phyloP scores from a whole-genome alignment of 1,140 invertebrate species.

The Halesus radiatus region DNA sequence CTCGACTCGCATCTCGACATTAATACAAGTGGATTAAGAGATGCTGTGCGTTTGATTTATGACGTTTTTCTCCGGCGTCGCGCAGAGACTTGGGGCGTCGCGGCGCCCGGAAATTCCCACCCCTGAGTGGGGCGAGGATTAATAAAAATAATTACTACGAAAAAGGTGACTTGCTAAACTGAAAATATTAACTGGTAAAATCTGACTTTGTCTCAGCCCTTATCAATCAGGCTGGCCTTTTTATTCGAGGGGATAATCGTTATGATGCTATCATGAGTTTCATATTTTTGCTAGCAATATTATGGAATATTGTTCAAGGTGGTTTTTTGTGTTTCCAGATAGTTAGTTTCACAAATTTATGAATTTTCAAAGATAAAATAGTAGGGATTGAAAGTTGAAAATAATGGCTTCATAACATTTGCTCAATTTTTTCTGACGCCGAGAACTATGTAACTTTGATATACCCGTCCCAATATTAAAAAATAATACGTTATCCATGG shows the following conservation, averaged over 20 bases:
- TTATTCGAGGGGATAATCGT: neutral
- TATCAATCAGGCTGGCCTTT: constrained; percentile 31
- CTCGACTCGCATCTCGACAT: constrained; percentile 41
- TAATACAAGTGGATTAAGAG: constrained; percentile 55
- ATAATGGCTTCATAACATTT: too few species aligned
- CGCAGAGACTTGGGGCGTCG: constrained; percentile 1
- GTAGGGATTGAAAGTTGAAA: too few species aligned
- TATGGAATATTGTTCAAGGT: too few species aligned
- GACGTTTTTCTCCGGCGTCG: constrained; percentile 38
- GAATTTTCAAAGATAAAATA: too few species aligned
- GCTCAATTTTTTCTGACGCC: too few species aligned
- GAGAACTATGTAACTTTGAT: too few species aligned
- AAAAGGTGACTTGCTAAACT: constrained; percentile 33
- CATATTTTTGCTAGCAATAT: neutral
- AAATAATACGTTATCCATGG: too few species aligned
- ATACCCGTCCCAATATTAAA: too few species aligned
- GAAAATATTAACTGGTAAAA: constrained; percentile 37
- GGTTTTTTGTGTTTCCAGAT: too few species aligned
- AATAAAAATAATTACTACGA: constrained; percentile 1
- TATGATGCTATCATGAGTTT: neutral
- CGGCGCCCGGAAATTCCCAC: constrained; percentile 16
- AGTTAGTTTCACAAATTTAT: too few species aligned
- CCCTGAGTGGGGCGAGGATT: neutral
- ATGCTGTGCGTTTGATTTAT: constrained; percentile 54
- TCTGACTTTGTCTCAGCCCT: constrained; percentile 29